These are phyloP conservation scores for Sebastiscus tertius DNA, from an alignment of 2,797 vertebrate species.

Conservation along the genomic window DNA sequence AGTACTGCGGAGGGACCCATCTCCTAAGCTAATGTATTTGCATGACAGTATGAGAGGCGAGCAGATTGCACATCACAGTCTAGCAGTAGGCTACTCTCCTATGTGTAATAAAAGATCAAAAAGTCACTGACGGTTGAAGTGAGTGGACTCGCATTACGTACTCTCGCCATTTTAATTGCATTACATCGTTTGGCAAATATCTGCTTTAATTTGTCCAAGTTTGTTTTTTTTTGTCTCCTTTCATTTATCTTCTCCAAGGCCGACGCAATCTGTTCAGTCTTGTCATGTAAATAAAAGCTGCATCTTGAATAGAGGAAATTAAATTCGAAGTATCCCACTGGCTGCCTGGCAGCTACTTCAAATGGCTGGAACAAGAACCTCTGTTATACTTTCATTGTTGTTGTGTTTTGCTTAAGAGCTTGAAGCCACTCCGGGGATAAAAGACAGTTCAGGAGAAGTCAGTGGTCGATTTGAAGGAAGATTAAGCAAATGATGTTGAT, in stretches of 20 bases:
- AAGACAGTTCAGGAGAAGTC: slow-evolving; percentile 46
- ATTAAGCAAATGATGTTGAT: slow-evolving; percentile 33
- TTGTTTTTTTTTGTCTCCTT: slow-evolving; percentile 33
- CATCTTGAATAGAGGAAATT: slow-evolving; percentile 77
- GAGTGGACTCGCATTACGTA: slow-evolving; percentile 51
- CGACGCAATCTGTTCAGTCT: slow-evolving; percentile 77
- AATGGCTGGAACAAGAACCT: slow-evolving; percentile 64
- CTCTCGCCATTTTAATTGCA: slow-evolving; percentile 70
- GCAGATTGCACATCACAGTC: slow-evolving; percentile 82
- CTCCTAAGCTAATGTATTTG: slow-evolving; percentile 75
- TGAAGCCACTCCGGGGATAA: slow-evolving; percentile 59
- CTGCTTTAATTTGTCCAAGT: slow-evolving; percentile 69
- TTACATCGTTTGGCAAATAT: slow-evolving; percentile 76
- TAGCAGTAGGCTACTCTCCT: slow-evolving; percentile 74
- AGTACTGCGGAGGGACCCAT: slow-evolving; percentile 67
- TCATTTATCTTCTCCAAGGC: slow-evolving; percentile 65
- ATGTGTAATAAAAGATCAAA: slow-evolving; percentile 77
- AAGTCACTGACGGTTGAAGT: slow-evolving; percentile 73
- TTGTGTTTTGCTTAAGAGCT: slow-evolving; percentile 51
- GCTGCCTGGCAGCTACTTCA: slow-evolving; percentile 81
- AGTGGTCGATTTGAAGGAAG: slow-evolving; percentile 27
- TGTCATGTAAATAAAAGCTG: slow-evolving; percentile 83
- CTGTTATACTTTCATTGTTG: slow-evolving; percentile 59
- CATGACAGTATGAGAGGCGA: slow-evolving; percentile 76
- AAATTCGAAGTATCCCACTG: slow-evolving; percentile 81